A percentile compares a stretch with the other conserved stretches of the same genome.
These are phyloP conservation scores for Ceyx melanurus DNA, from an alignment of 2,113 vertebrate species.

Conservation along the genomic window DNA sequence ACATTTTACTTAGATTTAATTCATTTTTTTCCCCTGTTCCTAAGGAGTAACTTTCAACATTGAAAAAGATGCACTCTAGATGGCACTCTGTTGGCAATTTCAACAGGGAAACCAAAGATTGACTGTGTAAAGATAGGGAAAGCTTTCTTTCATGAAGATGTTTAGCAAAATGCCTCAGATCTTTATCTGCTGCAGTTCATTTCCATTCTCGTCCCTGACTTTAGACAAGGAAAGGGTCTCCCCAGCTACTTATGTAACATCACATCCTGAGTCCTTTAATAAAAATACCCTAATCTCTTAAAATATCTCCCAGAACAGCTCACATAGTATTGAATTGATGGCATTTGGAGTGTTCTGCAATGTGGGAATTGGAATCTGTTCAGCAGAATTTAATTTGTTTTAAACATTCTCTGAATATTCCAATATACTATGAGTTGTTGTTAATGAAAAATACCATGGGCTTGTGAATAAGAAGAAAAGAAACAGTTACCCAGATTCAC, in stretches of 20 bases:
- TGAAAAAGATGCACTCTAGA: constrained; percentile 8
- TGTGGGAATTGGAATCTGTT: neutral
- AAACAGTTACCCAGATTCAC: neutral
- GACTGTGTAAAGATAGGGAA: neutral
- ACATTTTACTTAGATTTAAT: neutral
- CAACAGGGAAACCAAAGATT: neutral
- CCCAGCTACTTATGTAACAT: neutral
- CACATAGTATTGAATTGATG: neutral
- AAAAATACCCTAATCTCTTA: neutral
- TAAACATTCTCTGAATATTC: neutral
- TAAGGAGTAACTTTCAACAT: neutral
- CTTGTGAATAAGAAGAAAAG: neutral
- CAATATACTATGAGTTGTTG: neutral
- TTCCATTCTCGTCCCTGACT: neutral
- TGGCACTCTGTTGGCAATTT: constrained; percentile 32
- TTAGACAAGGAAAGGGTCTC: neutral
- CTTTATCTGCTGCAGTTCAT: neutral
- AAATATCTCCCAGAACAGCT: neutral
- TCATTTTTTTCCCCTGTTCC: neutral
- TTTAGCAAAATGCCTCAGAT: neutral
- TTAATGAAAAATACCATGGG: neutral
- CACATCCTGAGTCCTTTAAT: neutral
- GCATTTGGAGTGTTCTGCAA: neutral
- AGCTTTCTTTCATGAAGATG: neutral
- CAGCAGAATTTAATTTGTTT: neutral